Evolutionary conservation across 1,140 invertebrate genomes (phyloP).

Genomic region (Ostrea denselamellosa): DNA sequence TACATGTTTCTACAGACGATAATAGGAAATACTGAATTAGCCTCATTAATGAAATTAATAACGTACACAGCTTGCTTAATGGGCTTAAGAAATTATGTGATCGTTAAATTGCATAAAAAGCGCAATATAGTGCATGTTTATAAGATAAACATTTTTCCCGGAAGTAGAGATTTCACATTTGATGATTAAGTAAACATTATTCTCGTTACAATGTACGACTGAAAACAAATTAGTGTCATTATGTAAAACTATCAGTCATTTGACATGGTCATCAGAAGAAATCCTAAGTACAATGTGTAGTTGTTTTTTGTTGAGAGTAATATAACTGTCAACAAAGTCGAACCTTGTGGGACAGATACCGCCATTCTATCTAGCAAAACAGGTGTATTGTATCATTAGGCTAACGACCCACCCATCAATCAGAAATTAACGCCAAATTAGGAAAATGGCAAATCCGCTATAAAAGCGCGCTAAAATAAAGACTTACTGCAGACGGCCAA

Average conservation of each 20-base stretch:
- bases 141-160: background rate
- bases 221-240: background rate
- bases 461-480: background rate
- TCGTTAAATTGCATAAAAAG: background rate
- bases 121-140: background rate
- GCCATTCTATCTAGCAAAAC: conserved; percentile 1
- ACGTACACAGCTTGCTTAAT: background rate
- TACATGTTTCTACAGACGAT: too few relatives aligned
- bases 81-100: background rate
- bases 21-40: too few relatives aligned
- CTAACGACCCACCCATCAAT: conserved; percentile 34
- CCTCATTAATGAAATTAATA: background rate
- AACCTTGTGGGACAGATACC: background rate
- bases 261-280: background rate
- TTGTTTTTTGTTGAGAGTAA: background rate
- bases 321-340: background rate
- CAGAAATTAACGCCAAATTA: background rate
- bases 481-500: background rate
- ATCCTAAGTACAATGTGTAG: conserved; percentile 6
- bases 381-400: conserved; percentile 37
- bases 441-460: background rate
- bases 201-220: background rate
- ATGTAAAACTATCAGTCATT: background rate
- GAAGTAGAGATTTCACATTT: background rate
- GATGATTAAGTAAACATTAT: conserved; percentile 11